Evolutionary conservation across 2,888 invertebrate species (phyloP).

Genomic region (Oscheius myriophilus): DNA sequence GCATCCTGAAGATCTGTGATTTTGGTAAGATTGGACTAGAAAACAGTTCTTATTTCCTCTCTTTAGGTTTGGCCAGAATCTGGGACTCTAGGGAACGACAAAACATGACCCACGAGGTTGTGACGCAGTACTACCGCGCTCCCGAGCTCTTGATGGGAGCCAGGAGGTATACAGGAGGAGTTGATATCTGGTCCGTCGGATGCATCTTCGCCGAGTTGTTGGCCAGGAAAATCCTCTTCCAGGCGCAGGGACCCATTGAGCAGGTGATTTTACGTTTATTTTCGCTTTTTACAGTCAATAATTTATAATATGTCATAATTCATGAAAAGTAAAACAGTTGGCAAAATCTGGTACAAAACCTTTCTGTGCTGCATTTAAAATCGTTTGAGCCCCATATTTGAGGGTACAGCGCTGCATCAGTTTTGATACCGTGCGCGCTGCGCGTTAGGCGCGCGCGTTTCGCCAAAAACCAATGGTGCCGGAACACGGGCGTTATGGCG

Average conservation of each 20-base stretch:
- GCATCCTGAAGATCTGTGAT: constrained; percentile 98
- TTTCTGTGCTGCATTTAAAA: no score
- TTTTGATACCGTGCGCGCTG: no score
- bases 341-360: no score
- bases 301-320: no score
- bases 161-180: constrained; percentile 87
- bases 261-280: constrained; percentile 77
- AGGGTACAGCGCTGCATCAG: no score
- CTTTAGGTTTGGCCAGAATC: constrained; percentile 84
- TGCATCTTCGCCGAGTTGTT: constrained; percentile 98
- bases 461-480: no score
- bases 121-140: constrained; percentile 98
- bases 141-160: constrained; percentile 99
- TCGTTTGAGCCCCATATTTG: no score
- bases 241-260: constrained; percentile 96
- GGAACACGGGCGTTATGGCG: no score
- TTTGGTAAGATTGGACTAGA: constrained; percentile 76
- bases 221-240: constrained; percentile 93
- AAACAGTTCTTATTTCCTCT: background rate
- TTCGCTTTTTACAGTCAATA: background rate
- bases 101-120: constrained; percentile 99
- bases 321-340: no score
- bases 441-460: no score
- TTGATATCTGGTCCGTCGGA: constrained; percentile 99
- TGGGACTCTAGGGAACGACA: constrained; percentile 92